Conservation (phyloP, 2,888 invertebrate genomes). For the Perizoma affinitatum region DNA sequence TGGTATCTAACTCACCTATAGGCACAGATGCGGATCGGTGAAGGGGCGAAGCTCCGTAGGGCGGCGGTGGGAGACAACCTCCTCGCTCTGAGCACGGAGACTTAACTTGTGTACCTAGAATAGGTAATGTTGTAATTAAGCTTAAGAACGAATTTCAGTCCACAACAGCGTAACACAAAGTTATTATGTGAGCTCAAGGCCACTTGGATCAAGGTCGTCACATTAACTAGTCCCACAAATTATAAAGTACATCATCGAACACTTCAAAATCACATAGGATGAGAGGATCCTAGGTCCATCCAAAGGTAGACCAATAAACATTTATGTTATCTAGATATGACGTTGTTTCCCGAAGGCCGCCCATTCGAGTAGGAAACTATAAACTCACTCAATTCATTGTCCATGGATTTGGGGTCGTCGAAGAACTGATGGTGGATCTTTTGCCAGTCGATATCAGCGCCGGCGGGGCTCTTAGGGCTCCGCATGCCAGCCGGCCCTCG, state of each 20-base stretch:
- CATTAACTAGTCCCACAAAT: no score
- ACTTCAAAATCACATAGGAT: no score
- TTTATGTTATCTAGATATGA: no score
- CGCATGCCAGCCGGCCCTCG: conserved; percentile 58
- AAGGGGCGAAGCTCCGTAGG: conserved; percentile 79
- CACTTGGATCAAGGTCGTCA: no score
- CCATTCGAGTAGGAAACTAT: no score
- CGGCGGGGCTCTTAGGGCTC: conserved; percentile 71
- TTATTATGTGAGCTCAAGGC: no score
- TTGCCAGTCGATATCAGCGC: conserved; percentile 94
- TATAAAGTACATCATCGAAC: no score
- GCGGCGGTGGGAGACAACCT: conserved; percentile 79
- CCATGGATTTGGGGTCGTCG: conserved; percentile 88
- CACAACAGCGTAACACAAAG: no score
- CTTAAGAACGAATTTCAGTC: no score
- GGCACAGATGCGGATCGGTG: conserved; percentile 82
- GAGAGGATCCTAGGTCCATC: no score
- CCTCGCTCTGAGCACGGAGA: conserved; percentile 80
- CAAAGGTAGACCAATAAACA: no score
- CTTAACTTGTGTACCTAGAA: conserved; percentile 77
- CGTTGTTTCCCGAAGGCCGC: no score
- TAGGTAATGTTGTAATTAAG: neutral
- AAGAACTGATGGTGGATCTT: conserved; percentile 95
- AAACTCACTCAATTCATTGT: conserved; percentile 58
- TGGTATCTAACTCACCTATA: conserved; percentile 63